These are phyloP conservation scores for Leptopilina boulardi DNA, from an alignment of 1,140 invertebrate species.

Conservation along the genomic window DNA sequence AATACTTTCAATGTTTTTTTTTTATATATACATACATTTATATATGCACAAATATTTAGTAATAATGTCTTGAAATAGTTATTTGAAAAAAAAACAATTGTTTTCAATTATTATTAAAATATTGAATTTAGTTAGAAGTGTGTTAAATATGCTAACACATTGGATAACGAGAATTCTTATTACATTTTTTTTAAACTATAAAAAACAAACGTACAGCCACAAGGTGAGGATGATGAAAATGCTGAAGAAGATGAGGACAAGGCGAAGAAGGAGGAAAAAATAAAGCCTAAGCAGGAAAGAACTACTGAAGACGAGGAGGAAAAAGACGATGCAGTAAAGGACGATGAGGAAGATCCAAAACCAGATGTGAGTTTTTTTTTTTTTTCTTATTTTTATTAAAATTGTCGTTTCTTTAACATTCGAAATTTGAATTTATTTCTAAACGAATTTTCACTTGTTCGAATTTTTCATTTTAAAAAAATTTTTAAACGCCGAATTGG, in stretches of 20 bases:
- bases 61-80: not conserved
- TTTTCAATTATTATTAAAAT: no score
- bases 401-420: no score
- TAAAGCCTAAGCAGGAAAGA: constrained; percentile 60
- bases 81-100: not conserved
- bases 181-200: not conserved
- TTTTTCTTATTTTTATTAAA: not conserved
- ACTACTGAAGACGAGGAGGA: constrained; percentile 72
- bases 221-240: constrained; percentile 66
- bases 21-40: not conserved
- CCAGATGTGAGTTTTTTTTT: constrained; percentile 56
- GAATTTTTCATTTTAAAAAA: no score
- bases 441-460: no score
- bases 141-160: not conserved
- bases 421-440: no score
- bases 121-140: not conserved
- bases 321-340: constrained; percentile 72
- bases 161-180: not conserved
- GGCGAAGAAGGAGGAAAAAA: constrained; percentile 70
- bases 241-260: constrained; percentile 64
- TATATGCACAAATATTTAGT: no score
- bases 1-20: not conserved
- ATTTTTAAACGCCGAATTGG: no score
- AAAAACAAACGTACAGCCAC: constrained; percentile 49
- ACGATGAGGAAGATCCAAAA: constrained; percentile 67